Base-by-base conservation (phyloP, 1,140 invertebrate species). In the Drosophila sp. region DNA sequence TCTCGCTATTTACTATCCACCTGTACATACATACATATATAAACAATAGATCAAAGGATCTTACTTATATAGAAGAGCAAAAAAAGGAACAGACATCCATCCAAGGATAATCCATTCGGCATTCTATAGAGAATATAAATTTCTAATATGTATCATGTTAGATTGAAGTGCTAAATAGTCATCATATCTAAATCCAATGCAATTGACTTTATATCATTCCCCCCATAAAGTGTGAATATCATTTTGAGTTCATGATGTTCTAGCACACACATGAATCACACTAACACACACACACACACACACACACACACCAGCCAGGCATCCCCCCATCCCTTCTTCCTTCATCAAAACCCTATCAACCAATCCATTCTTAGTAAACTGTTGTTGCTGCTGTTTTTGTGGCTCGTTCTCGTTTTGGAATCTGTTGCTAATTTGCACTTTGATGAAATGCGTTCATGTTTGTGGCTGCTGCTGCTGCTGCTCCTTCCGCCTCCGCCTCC, bases 341-440 rank as follows among this genome's bases (percentile, higher is more conserved):
- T 63, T 40, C 38, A 47, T 29, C 6, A 7, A 17, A 25, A 10
- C 57, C 23, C 57, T 38, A 35, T 38, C 44, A 50, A 50, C 7
- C 33, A 27, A 44, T 17, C 35, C 27, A 32, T 44, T 47, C 40
- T 47, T 41, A 32, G 41, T 62, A 47, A 62, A 62, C 41, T 62
- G 27, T 23, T 62, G 40, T 32, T 32, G 55, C 55, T 57, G 55
- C 56, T 30, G 56, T 57, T 57, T 71, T 73, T 65, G 58, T 66
- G 71, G 71, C 65, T 55, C 66, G 72, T 76, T 70, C 72, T 55
- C 69, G 81, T 61, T 80, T 85, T 81, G 82, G 82, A 79, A 79
- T 76, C 76, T 85, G 75, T 74, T 79, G 79, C 79, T 87, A 87
- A 87, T 87, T 87, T 86, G 83, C 83, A 86, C 84, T 89, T 89